Evolutionary conservation across 2,797 vertebrate species (phyloP).

Genomic region (Emys orbicularis): DNA sequence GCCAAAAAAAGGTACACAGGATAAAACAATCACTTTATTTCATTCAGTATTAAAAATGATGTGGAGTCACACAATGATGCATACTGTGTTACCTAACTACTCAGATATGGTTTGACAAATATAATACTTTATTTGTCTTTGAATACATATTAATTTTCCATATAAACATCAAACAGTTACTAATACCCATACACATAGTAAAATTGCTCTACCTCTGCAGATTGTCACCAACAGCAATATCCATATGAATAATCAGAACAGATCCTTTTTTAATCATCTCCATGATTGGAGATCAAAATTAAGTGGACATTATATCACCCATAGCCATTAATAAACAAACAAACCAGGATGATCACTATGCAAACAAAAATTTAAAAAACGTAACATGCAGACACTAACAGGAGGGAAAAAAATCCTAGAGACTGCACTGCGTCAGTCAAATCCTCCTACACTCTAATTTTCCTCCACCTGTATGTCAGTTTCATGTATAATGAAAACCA

Average conservation of each 20-base stretch:
- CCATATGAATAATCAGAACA: background rate
- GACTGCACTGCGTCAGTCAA: rapidly evolving
- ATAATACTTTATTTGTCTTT: background rate
- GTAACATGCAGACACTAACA: background rate
- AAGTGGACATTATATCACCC: background rate
- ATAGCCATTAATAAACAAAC: background rate
- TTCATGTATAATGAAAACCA: background rate
- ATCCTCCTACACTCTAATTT: background rate
- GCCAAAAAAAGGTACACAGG: background rate
- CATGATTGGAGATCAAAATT: background rate
- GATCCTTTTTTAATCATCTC: background rate
- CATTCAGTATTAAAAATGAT: background rate
- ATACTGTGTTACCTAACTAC: background rate
- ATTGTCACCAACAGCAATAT: background rate
- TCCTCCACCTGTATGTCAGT: background rate
- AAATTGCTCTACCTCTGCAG: background rate
- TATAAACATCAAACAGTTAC: background rate
- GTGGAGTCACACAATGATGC: background rate
- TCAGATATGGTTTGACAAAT: background rate
- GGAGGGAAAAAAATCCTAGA: background rate
- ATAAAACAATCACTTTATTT: background rate
- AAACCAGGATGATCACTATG: background rate
- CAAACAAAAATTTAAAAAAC: background rate
- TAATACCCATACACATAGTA: background rate
- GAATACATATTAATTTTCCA: background rate